Conservation (phyloP, 2,797 vertebrate species). For the Geotrypetes seraphini region DNA sequence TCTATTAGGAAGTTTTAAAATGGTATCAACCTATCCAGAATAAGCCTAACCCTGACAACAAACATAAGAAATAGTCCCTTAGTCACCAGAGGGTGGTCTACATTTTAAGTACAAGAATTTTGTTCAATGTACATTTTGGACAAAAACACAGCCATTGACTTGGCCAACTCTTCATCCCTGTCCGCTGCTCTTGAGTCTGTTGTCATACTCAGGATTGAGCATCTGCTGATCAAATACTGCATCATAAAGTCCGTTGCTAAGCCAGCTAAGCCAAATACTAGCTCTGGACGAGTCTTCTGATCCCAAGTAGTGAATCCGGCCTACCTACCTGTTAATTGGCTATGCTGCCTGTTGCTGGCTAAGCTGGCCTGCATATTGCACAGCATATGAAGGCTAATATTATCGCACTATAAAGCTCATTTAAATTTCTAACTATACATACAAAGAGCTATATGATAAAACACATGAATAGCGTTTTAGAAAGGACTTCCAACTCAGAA, state of each 20-base stretch:
- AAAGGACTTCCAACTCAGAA: too few species aligned
- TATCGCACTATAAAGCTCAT: too few species aligned
- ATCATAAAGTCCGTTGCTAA: constrained; percentile 95
- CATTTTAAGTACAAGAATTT: constrained; percentile 62
- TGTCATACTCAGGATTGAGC: constrained; percentile 87
- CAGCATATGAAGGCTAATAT: too few species aligned
- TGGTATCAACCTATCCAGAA: constrained; percentile 34
- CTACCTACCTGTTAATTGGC: constrained; percentile 86
- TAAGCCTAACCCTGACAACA: constrained; percentile 11
- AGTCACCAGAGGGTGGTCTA: neutral
- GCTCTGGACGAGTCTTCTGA: constrained; percentile 67
- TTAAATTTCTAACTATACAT: too few species aligned
- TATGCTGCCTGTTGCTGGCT: too few species aligned
- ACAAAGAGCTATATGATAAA: too few species aligned
- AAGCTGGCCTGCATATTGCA: too few species aligned
- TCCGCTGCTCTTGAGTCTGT: constrained; percentile 80
- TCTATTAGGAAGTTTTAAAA: constrained; percentile 30
- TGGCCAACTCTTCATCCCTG: constrained; percentile 87
- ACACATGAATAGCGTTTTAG: too few species aligned
- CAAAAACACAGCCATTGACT: constrained; percentile 74
- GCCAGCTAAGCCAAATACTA: constrained; percentile 93
- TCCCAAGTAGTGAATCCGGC: constrained; percentile 77
- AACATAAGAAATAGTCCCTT: neutral
- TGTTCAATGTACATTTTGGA: constrained; percentile 97
- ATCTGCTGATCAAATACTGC: constrained; percentile 69